Evolutionary conservation across 2,888 invertebrate genomes (phyloP).

Genomic region (Catocala nupta): DNA sequence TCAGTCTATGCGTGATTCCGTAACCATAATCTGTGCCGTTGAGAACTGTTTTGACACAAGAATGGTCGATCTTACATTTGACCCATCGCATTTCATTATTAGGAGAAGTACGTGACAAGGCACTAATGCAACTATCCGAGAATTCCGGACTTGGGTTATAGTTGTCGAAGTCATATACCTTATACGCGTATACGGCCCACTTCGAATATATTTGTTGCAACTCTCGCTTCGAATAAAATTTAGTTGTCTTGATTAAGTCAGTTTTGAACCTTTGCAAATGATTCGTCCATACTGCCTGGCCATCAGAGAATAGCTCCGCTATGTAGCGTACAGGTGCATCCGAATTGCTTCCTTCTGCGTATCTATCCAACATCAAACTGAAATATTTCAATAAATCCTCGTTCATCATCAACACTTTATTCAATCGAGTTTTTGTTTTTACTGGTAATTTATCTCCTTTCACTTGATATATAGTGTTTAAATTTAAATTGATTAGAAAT

Average conservation of each 20-base stretch:
- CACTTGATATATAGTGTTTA: conserved; percentile 15
- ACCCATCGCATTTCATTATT: conserved; percentile 7
- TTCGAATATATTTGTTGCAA: conserved; percentile 33
- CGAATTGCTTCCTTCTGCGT: neutral
- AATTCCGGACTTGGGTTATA: conserved; percentile 8
- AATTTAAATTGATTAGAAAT: conserved; percentile 65
- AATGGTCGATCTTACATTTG: conserved; percentile 6
- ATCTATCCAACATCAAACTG: conserved; percentile 15
- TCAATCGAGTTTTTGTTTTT: conserved; percentile 16
- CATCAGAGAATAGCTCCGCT: conserved; percentile 4
- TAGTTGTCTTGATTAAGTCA: conserved; percentile 27
- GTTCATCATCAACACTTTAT: conserved; percentile 18
- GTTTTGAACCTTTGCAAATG: conserved; percentile 25
- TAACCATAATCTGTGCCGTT: conserved; percentile 60
- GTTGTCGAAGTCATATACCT: conserved; percentile 9
- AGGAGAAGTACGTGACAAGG: neutral
- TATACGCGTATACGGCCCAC: conserved; percentile 28
- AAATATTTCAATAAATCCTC: conserved; percentile 26
- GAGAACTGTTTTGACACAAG: conserved; percentile 1
- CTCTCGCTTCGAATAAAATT: conserved; percentile 10
- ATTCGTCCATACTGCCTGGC: conserved; percentile 19
- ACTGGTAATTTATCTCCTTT: conserved; percentile 8
- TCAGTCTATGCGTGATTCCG: conserved; percentile 59
- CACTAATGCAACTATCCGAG: conserved; percentile 17
- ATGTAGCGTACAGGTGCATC: conserved; percentile 1